Evolutionary conservation across 1,140 invertebrate genomes (phyloP), one percentile per base, ranked within the genome.

Genomic region (Drosophila tropicalis): DNA sequence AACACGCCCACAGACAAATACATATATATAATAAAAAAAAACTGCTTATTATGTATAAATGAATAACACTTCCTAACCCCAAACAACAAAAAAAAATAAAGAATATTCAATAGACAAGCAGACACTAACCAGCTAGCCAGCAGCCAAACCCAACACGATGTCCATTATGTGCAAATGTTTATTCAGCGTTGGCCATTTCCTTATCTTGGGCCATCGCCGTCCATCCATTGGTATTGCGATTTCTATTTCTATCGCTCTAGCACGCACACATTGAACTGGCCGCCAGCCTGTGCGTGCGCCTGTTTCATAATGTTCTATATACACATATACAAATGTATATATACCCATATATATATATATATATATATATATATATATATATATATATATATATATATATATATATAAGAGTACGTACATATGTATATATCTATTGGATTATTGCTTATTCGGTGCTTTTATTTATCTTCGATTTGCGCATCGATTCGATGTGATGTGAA

Each of bases 111-210:
- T 51, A 51, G 44, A 22, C 17, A 51, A 22, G 17, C 44, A 51
- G 51, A 60, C 29, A 64, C 39, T 9, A 58, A 19, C 29, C 39
- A 29, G 29, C 29, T 29, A 56, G 4, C 32, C 39, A 39, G 19
- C 61, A 19, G 5, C 13, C 12, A 57, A 15, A 36, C 32, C 54
- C 25, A 65, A 70, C 77, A 71, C 77, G 66, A 81, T 81, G 78
- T 71, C 83, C 85, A 82, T 83, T 83, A 86, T 89, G 83, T 86
- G 81, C 67, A 79, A 87, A 86, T 87, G 83, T 87, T 72, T 83
- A 87, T 82, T 70, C 65, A 67, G 79, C 57, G 66, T 69, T 62
- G 72, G 61, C 72, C 75, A 70, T 79, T 81, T 76, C 69, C 68
- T 86, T 86, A 87, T 86, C 79, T 81, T 47, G 69, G 44, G 63